Conservation (phyloP, 1,140 invertebrate genomes). For the Magallana gigas region DNA sequence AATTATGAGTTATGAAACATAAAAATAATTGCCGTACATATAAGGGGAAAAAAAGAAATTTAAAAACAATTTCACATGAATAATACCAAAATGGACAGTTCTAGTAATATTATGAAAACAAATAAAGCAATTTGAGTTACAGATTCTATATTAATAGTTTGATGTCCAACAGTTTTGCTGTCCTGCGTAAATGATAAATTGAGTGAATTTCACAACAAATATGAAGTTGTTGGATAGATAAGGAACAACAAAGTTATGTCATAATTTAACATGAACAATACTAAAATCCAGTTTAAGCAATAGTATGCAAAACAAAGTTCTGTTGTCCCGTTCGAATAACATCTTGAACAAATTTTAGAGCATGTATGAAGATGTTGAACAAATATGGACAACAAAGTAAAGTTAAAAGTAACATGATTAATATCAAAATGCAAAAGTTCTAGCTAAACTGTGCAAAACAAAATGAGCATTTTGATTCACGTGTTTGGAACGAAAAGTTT, state of each 20-base stretch:
- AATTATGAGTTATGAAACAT: neutral
- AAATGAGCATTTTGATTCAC: neutral
- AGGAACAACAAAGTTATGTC: neutral
- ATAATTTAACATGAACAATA: neutral
- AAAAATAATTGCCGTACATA: neutral
- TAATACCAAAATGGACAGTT: conserved; percentile 15
- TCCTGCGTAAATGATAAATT: neutral
- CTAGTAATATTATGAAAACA: neutral
- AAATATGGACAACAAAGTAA: neutral
- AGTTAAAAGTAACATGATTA: conserved; percentile 3
- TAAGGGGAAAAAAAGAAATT: neutral
- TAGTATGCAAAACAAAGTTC: neutral
- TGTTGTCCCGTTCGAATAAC: neutral
- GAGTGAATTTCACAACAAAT: neutral
- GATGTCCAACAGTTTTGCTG: neutral
- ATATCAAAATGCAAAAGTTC: neutral
- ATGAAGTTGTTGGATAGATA: conserved; percentile 4
- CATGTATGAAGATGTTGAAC: neutral
- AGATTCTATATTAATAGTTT: conserved; percentile 17
- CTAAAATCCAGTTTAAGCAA: conserved; percentile 4
- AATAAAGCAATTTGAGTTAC: neutral
- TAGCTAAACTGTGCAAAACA: neutral
- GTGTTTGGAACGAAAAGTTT: neutral
- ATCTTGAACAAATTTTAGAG: neutral
- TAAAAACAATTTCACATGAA: neutral